Evolutionary conservation across 2,797 vertebrate genomes (phyloP), one percentile per base, ranked within the genome.

Genomic region (Alosa sapidissima): DNA sequence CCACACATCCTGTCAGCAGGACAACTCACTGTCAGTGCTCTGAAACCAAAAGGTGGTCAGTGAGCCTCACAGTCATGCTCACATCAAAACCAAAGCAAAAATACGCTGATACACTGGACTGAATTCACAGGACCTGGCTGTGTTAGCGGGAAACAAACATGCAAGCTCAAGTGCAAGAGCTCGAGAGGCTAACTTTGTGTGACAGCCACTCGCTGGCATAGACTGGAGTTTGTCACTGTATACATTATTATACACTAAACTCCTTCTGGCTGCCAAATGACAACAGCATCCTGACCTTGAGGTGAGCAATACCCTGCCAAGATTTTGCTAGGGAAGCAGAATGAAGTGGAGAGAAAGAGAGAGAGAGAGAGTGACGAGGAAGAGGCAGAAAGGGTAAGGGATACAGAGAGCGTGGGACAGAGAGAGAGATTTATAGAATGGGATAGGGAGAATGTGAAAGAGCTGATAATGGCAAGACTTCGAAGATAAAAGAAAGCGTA

Each of bases 241-340:
- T 75, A 75, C 68, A 75, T 75, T 75, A 75, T 75, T 75, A 75
- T 75, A 75, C 68, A 75, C 68, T 75, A 75, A 75, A 75, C 68
- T 75, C 68, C 68, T 75, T 75, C 68, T 75, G 68, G 68, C 68
- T 75, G 68, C 68, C 68, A 75, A 75, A 75, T 41, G 68, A 75
- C 68, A 41, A 75, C 68, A 75, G 68, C 68, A 41, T 75, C 68
- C 68, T 75, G 68, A 75, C 68, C 68, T 75, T 75, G 68, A 75
- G 68, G 68, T 75, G 68, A 75, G 68, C 68, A 75, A 75, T 75
- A 75, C 68, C 68, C 68, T 75, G 68, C 68, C 68, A 75, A 75
- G 68, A 75, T 75, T 75, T 75, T 45, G 36, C 68, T 45, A 41
- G 68, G 68, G 16, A 75, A 36, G 68, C 68, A 75, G 33, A 75